Base-by-base conservation (phyloP, 2,888 invertebrate genomes). In the Hofmannophila pseudospretella region DNA sequence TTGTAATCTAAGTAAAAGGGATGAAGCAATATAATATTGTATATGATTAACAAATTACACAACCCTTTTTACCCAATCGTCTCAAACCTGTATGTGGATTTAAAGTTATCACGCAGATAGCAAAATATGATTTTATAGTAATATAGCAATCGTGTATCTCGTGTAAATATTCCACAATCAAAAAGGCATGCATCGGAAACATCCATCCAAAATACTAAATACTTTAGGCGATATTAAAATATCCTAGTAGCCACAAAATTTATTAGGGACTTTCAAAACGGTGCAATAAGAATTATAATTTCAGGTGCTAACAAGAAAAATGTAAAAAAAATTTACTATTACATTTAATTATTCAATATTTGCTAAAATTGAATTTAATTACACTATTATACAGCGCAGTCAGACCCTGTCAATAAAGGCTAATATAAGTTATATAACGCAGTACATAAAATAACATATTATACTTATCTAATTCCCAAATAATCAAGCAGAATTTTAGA, bases 381-480 rank as follows among this genome's bases (percentile, higher is more conserved):
- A 76, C 62, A 70, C 68, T 81, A 74, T 65, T 52, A 67, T 74
- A 73, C 71, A 78, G 69, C 75, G 76, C 71, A 70, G 67, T 74
- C 65, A 58, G 78, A 84, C 84, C 84, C 84, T 84, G 84, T 84
- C 69, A 73, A 79, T 74, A 75, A 82, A 80, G 80, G 82, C 81
- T 77, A 76, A 73, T 65, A 66, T 55, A 54, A 58, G 51, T 42
- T 31, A 37, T 25, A 37, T 25, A 35, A 34, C 27, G 20, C 32
- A 23, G 25, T 35, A n/a, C 7, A n/a, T 23, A 4, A 23, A 23
- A 23, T n/a, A 23, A 23, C n/a, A 23, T 2, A 23, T 2, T 2
- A 23, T 2, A 23, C 1, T 2, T 23, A 23, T n/a, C 8, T n/a
- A 32, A 38, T 16, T 26, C 34, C 38, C 39, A 51, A 54, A 44